These are phyloP conservation scores for Phylloscopus whistleri DNA, from an alignment of 2,113 vertebrate species.

Conservation along the genomic window DNA sequence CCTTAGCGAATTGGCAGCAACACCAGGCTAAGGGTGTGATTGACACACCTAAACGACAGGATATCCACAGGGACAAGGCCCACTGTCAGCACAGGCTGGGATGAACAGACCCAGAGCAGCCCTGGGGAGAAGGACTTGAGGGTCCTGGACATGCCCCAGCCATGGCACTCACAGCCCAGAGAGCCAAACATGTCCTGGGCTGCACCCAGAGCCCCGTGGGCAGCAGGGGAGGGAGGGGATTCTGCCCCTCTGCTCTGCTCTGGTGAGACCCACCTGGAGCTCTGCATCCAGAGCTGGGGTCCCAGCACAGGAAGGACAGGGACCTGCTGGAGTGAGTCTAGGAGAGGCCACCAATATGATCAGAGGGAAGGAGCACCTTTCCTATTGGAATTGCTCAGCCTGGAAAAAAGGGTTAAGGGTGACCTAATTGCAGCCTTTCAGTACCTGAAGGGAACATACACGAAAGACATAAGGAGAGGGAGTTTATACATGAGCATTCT, in stretches of 20 bases:
- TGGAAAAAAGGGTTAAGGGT: background rate
- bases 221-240: background rate
- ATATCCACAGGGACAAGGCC: background rate
- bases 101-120: background rate
- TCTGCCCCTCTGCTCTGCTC: background rate
- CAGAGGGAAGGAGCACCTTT: background rate
- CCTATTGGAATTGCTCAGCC: background rate
- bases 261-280: background rate
- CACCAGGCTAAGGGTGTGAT: background rate
- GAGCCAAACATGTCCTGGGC: background rate
- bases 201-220: background rate
- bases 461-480: background rate
- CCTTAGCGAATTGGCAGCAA: accelerated
- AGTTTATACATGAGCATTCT: background rate
- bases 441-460: background rate
- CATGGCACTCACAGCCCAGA: background rate
- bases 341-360: background rate
- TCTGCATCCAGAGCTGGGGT: background rate
- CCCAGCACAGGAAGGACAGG: background rate
- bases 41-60: background rate
- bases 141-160: background rate
- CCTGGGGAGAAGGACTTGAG: background rate
- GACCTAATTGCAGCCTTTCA: background rate
- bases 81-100: no score
- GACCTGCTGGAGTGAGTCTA: accelerated